phyloP scores from a whole-genome alignment of 2,888 invertebrate species.

The Serripes groenlandicus region DNA sequence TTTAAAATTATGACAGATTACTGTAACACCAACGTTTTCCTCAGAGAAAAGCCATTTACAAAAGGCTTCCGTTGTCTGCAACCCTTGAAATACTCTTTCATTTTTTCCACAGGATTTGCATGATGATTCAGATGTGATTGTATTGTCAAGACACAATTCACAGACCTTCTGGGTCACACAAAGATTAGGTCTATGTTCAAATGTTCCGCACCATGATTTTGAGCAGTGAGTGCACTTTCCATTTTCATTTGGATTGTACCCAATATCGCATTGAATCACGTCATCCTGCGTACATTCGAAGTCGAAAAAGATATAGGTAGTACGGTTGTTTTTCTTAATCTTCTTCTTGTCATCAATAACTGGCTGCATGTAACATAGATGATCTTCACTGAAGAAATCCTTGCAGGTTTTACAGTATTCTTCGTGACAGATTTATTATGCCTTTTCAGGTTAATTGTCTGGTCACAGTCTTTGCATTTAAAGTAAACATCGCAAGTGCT shows the following conservation, averaged over 20 bases:
- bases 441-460: constrained; percentile 20
- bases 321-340: neutral
- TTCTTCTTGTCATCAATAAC: neutral
- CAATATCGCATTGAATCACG: constrained; percentile 21
- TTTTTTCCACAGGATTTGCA: constrained; percentile 52
- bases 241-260: constrained; percentile 8
- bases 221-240: constrained; percentile 8
- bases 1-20: constrained; percentile 62
- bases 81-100: constrained; percentile 34
- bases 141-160: constrained; percentile 21
- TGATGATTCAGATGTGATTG: constrained; percentile 16
- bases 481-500: constrained; percentile 37
- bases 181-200: constrained; percentile 41
- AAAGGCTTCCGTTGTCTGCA: constrained; percentile 35
- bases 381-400: constrained; percentile 34
- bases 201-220: constrained; percentile 38
- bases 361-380: constrained; percentile 54
- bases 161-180: constrained; percentile 55
- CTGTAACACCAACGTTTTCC: constrained; percentile 47
- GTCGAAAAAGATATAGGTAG: constrained; percentile 53
- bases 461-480: constrained; percentile 40
- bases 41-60: constrained; percentile 63
- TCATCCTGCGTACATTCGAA: constrained; percentile 54
- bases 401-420: constrained; percentile 46
- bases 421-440: constrained; percentile 40